Evolutionary conservation across 2,113 vertebrate genomes (phyloP).

Genomic region (Melanerpes formicivorus): DNA sequence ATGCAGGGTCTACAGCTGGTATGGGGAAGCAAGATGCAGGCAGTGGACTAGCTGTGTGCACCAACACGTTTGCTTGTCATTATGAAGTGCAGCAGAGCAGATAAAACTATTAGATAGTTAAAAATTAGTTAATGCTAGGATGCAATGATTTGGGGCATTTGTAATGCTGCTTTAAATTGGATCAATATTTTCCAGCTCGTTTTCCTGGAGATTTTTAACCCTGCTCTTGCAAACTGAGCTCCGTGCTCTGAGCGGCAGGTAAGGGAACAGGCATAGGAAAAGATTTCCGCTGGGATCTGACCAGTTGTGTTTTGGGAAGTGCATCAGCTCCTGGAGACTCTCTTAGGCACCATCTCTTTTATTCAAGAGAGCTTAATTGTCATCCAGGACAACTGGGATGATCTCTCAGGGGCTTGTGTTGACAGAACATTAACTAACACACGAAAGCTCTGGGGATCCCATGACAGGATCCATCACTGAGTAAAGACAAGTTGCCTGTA

Average conservation of each 20-base stretch:
- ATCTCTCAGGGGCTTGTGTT: constrained; percentile 61
- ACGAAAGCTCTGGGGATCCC: constrained; percentile 58
- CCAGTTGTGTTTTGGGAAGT: not conserved
- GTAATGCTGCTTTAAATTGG: constrained; percentile 60
- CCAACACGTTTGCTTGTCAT: constrained; percentile 57
- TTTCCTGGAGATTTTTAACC: constrained; percentile 60
- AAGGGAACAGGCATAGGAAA: not conserved
- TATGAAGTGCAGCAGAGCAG: constrained; percentile 68
- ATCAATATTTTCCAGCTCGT: constrained; percentile 72
- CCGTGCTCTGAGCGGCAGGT: not conserved
- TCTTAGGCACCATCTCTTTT: not conserved
- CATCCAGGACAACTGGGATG: constrained; percentile 29
- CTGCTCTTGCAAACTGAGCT: not conserved
- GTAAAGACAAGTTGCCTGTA: constrained; percentile 54
- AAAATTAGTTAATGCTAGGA: constrained; percentile 71
- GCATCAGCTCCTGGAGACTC: not conserved
- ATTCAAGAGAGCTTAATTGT: constrained; percentile 48
- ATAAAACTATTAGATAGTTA: constrained; percentile 57
- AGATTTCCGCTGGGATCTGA: not conserved
- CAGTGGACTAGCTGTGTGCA: not conserved
- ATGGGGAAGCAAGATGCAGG: not conserved
- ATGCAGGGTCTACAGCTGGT: not conserved
- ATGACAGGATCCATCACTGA: constrained; percentile 61
- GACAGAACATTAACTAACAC: constrained; percentile 69
- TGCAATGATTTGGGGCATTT: constrained; percentile 65